Evolutionary conservation across 1,140 invertebrate genomes (phyloP).

Genomic region (Drosophila sulfurigaster): DNA sequence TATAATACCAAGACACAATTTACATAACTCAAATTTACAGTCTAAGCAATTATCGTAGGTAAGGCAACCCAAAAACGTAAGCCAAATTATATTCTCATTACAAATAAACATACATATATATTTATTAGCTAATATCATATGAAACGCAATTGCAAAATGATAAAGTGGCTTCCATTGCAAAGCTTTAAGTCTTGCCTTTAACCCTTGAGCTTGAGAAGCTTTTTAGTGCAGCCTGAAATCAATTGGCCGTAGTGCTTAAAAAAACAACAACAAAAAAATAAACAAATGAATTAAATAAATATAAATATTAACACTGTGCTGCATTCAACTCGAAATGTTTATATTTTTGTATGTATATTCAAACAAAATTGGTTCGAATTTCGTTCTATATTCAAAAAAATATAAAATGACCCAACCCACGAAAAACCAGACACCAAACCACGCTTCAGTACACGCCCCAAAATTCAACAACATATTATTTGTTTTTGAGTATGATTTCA

Average conservation of each 20-base stretch:
- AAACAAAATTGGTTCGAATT: constrained; percentile 80
- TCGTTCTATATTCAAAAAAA: constrained; percentile 81
- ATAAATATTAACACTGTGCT: constrained; percentile 49
- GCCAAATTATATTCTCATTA: constrained; percentile 34
- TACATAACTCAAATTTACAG: constrained; percentile 41
- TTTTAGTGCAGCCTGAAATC: constrained; percentile 64
- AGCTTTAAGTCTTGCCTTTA: constrained; percentile 65
- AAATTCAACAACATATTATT: constrained; percentile 3
- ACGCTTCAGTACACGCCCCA: constrained; percentile 56
- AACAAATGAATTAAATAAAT: constrained; percentile 43
- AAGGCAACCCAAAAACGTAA: constrained; percentile 41
- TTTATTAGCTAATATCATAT: constrained; percentile 27
- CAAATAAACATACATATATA: constrained; percentile 21
- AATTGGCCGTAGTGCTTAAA: constrained; percentile 72
- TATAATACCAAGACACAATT: constrained; percentile 27
- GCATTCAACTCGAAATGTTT: constrained; percentile 64
- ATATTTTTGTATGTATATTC: constrained; percentile 64
- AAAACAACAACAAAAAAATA: constrained; percentile 32
- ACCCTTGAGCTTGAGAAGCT: constrained; percentile 68
- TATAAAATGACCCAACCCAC: constrained; percentile 29
- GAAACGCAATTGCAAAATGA: constrained; percentile 53
- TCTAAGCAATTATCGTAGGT: constrained; percentile 40
- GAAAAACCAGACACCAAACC: constrained; percentile 39
- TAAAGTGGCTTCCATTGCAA: constrained; percentile 64
- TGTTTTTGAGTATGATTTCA: constrained; percentile 38